These are phyloP conservation scores for Stomatorhinus ivindoensis DNA, from an alignment of 2,113 vertebrate genomes.

Conservation along the genomic window DNA sequence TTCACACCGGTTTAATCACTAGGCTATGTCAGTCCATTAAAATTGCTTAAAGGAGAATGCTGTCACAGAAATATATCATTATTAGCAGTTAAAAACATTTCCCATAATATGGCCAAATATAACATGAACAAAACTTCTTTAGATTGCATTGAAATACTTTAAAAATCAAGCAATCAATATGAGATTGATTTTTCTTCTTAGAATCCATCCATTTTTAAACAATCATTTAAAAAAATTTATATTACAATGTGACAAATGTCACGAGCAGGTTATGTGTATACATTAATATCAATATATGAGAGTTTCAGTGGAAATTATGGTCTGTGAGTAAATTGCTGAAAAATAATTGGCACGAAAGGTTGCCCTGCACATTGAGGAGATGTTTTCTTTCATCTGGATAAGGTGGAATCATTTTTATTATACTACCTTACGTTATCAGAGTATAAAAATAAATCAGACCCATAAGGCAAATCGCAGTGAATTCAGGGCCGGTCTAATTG, in stretches of 20 bases:
- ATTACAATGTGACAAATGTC: not conserved
- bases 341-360: not conserved
- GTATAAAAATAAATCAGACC: not conserved
- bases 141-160: not conserved
- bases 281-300: not conserved
- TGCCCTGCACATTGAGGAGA: not conserved
- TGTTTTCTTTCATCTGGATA: not conserved
- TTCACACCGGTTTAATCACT: not conserved
- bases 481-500: not conserved
- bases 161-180: not conserved
- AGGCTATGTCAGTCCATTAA: not conserved
- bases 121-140: not conserved
- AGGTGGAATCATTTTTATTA: not conserved
- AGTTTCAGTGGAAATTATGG: not conserved
- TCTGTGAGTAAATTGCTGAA: not conserved
- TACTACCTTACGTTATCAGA: not conserved
- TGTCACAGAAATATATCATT: not conserved
- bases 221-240: not conserved
- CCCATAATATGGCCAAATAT: not conserved
- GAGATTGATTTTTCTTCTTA: not conserved
- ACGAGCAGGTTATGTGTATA: not conserved
- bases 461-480: not conserved
- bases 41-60: not conserved
- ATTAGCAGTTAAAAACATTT: not conserved
- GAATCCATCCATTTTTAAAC: not conserved